phyloP scores from a whole-genome alignment of 2,888 invertebrate species.

The Drosophila kuntzei region DNA sequence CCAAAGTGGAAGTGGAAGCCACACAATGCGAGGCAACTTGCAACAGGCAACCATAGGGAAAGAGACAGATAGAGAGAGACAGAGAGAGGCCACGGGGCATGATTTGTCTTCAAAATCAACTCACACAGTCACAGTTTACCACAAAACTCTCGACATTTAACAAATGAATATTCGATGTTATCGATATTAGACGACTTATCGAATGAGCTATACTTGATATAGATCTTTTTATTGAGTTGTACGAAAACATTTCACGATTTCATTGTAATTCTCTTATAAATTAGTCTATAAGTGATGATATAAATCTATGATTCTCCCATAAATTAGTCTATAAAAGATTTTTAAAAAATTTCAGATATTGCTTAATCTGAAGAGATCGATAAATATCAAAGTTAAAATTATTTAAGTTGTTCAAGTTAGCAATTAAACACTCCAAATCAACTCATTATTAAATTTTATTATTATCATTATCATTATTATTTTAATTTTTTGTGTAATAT shows the following conservation, averaged over 20 bases:
- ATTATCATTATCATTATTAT: no score
- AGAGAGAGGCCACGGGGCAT: constrained; percentile 61
- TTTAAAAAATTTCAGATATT: no score
- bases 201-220: constrained; percentile 30
- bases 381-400: no score
- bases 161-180: constrained; percentile 38
- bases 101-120: constrained; percentile 74
- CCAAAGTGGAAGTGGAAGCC: constrained; percentile 64
- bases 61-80: neutral
- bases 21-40: constrained; percentile 57
- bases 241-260: neutral
- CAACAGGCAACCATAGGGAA: constrained; percentile 1
- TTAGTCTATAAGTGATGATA: no score
- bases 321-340: no score
- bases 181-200: constrained; percentile 35
- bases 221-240: neutral
- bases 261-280: no score
- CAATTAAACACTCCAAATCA: no score
- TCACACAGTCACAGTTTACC: constrained; percentile 18
- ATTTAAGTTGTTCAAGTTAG: no score
- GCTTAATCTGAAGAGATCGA: no score
- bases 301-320: no score
- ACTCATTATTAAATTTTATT: no score
- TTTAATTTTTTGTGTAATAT: no score
- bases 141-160: constrained; percentile 21